Conservation (phyloP, 2,797 vertebrate species). For the Eurystomus glaucurus region DNA sequence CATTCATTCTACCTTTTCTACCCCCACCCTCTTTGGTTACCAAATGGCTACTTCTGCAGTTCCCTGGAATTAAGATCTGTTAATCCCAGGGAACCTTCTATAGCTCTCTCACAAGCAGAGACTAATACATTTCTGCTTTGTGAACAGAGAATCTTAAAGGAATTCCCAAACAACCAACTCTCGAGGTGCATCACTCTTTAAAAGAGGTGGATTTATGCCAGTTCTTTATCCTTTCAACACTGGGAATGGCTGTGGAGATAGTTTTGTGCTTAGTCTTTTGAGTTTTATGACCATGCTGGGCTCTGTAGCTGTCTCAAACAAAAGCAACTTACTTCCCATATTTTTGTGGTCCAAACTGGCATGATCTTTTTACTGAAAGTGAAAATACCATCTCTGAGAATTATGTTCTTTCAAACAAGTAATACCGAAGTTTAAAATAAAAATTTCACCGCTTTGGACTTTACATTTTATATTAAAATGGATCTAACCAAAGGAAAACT, state of each 20-base stretch:
- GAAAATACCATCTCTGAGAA: not conserved
- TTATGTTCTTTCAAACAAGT: fast-evolving
- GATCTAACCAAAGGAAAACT: not conserved
- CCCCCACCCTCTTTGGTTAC: fast-evolving
- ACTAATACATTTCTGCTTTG: not conserved
- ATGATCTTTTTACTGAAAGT: not conserved
- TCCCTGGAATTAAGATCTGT: not conserved
- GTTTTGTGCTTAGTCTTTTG: fast-evolving
- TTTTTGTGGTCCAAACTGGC: not conserved
- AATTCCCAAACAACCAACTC: not conserved
- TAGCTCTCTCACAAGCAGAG: not conserved
- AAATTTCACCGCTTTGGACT: not conserved
- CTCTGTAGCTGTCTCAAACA: not conserved
- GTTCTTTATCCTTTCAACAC: not conserved
- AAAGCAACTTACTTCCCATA: not conserved
- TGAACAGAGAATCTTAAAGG: not conserved
- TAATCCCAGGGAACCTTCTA: not conserved
- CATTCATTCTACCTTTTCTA: not conserved
- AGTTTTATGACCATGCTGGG: fast-evolving
- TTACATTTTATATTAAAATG: not conserved
- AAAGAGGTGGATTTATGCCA: not conserved
- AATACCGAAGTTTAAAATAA: not conserved
- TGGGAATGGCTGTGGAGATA: not conserved
- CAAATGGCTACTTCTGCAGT: not conserved
- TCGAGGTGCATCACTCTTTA: not conserved